Evolutionary conservation across 1,140 invertebrate genomes (phyloP), one percentile per base, ranked within the genome.

Genomic region (Danaus plexippus): DNA sequence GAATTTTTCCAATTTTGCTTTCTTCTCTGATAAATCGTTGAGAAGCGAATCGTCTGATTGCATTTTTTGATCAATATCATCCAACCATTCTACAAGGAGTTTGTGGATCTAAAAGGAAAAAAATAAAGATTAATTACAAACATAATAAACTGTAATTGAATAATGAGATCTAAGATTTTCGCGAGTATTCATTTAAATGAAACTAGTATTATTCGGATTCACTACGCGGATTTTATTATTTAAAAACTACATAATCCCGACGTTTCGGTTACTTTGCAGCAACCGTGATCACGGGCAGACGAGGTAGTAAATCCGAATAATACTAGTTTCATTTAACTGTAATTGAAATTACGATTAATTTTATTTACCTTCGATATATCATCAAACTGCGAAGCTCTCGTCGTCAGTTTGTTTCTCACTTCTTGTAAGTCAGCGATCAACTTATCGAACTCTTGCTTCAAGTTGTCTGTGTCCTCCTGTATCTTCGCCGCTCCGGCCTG

Each of bases 11-110:
- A 96, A 69, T 12, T 94, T 91, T 3, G 95, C 93, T 59, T 95
- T 93, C 85, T 97, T 98, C 71, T 98, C 96, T 58, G 94, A 94
- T 9, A 97, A 86, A 80, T 98, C 96, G 69, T 95, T 94, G 9
- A 94, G 87, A 45, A 91, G 91, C 15, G 90, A 90, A 61, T 93
- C 91, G 48, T 91, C 91, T 11, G 91, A 88, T 67, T 92, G 90
- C 2, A 95, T 90, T 82, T 96, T 95, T n/a, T 91, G 89, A 69
- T 95, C 93, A 50, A 94, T 90, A 67, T 97, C 96, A 58, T 95
- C 92, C 18, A 97, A 84, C 94, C 95, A 97, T 70, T 96, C 95
- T 1, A 90, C 80, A 9, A 96, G 87, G 15, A 94, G 87, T 75
- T 93, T 93, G 63, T 94, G 91, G 32, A 90, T 77, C 86, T 88